Base-by-base conservation (phyloP, 1,140 invertebrate species). In the Drosophila sp. region DNA sequence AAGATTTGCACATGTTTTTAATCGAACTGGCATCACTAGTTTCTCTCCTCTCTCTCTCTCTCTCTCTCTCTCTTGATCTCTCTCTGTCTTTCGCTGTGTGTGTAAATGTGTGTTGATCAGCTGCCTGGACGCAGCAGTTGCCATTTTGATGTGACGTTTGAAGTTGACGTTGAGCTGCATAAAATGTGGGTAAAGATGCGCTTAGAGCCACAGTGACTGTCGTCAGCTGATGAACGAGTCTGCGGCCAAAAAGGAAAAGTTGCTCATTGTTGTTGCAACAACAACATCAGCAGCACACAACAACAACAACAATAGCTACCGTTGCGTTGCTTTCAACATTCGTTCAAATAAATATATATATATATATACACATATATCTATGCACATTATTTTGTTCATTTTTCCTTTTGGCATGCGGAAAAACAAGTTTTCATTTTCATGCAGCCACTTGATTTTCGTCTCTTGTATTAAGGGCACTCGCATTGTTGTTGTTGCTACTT, bases 101-200 rank as follows among this genome's bases (percentile, higher is more conserved):
- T 57, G 48, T 58, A 29, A 21, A 25, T 21, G 43, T 56, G 32
- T 63, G 25, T 34, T 43, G 62, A 63, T 73, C 71, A 69, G 56
- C 56, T 73, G 57, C 73, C 41, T 25, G 43, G 45, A 57, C 67
- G 76, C 76, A 73, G 62, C 61, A 71, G 76, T 82, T 82, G 64
- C 58, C 66, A 84, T 4, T 76, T 84, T 76, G 61, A 61, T 61
- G 66, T 67, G 63, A 61, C 50, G 32, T 48, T 48, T 51, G 27
- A 43, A 16, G 14, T 18, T 36, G 34, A 46, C 38, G 25, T 11
- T 51, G 46, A 56, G 38, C 59, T 73, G 75, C 75, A 71, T 73
- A 62, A 84, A 86, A 86, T 76, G 82, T 86, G 66, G 82, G 81
- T 87, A 86, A 86, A 82, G 81, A 86, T 86, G 81, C 72, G 81